phyloP scores from a whole-genome alignment of 2,113 vertebrate species.

The Natator depressus region DNA sequence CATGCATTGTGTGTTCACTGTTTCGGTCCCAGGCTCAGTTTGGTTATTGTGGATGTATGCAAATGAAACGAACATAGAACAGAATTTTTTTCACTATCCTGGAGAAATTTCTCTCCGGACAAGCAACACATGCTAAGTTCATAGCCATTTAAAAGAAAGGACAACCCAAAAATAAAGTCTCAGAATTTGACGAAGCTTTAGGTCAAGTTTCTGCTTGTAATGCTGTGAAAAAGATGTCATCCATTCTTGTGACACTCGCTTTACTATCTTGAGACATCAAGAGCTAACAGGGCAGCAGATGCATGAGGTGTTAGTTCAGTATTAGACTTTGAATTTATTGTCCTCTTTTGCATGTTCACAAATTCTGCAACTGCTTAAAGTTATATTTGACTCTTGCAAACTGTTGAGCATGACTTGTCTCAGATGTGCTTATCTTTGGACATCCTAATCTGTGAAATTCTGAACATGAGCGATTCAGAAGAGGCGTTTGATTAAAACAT shows the following conservation, averaged over 20 bases:
- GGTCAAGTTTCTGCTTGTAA: background rate
- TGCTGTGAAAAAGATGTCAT: background rate
- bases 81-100: background rate
- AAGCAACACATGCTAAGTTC: background rate
- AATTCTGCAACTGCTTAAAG: background rate
- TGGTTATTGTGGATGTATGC: background rate
- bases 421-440: background rate
- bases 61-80: too few relatives aligned
- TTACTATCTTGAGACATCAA: background rate
- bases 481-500: background rate
- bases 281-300: background rate
- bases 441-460: background rate
- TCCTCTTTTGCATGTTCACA: background rate
- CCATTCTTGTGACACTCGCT: background rate
- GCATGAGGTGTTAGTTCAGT: background rate
- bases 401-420: background rate
- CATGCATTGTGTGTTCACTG: background rate
- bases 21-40: background rate
- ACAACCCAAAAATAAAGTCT: background rate
- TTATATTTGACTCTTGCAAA: background rate
- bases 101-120: background rate
- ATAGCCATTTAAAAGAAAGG: background rate
- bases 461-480: background rate
- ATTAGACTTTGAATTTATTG: background rate
- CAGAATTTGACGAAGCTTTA: background rate